Evolutionary conservation across 1,140 invertebrate species (phyloP), one percentile per base, ranked within the genome.

Genomic region (Heliconius eleuchia): DNA sequence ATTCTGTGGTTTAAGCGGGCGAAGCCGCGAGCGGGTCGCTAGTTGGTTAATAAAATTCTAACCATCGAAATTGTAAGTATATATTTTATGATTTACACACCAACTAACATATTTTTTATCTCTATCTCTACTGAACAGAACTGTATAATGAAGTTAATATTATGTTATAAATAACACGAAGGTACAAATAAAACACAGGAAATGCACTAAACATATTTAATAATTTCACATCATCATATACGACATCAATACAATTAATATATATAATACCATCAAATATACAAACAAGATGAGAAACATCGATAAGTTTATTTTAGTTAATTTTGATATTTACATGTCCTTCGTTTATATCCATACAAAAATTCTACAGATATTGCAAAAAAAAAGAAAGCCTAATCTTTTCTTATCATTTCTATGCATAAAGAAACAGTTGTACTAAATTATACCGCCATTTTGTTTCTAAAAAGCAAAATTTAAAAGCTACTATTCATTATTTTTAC

Each of bases 221-320:
- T 52, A 52, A 83, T 85, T 83, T 77, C 79, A 78, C 79, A 83
- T 85, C 82, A 74, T 82, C 81, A 74, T 85, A 74, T 85, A 86
- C 86, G 85, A 85, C 82, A 83, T 79, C 70, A 71, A 77, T 76
- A 70, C 74, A 82, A 82, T 78, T 82, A 85, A 80, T 76, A 86
- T 55, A 23, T 57, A 23, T 57, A 60, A 83, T 79, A 79, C 74
- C 79, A 83, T 84, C 88, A 89, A 87, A 89, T 89, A 89, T 89
- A 89, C 88, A 89, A 87, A 89, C 87, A 89, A 82, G 74, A 80
- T 81, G 73, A 34, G 66, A 82, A 77, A 77, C 70, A 55, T 72
- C 46, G 30, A 72, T 39, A 77, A 72, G 30, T 37, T 66, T 11
- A 30, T 6, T 37, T 37, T 30, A 66, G 0, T 13, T 30, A 66